These are phyloP conservation scores for Pachymerium ferrugineum DNA, from an alignment of 2,888 invertebrate species.

Conservation along the genomic window DNA sequence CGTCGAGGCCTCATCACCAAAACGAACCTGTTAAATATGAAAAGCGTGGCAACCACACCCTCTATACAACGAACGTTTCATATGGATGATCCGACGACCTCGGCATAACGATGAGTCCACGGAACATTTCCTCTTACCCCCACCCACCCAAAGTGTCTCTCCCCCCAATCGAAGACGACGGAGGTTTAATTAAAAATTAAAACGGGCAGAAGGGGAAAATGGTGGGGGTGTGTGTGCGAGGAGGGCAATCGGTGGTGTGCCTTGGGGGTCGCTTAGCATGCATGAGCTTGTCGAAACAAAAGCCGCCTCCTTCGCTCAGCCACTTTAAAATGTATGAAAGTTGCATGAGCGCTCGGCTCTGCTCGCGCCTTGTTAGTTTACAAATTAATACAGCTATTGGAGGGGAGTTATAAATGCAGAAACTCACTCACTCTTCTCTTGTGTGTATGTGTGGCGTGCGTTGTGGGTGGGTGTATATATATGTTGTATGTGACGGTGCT, in stretches of 20 bases:
- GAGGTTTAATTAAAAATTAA: conserved; percentile 34
- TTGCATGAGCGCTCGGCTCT: conserved; percentile 34
- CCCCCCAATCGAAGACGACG: background rate
- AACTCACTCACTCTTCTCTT: conserved; percentile 32
- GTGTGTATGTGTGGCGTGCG: background rate
- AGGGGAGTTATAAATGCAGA: conserved; percentile 36
- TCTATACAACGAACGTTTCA: background rate
- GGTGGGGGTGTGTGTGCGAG: conserved; percentile 10
- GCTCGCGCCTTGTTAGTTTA: conserved; percentile 36
- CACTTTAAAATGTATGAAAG: conserved; percentile 37
- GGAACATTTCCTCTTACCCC: background rate
- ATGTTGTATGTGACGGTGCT: conserved; percentile 1
- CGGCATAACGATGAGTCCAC: background rate
- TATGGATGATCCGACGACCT: conserved; percentile 7
- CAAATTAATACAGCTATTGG: conserved; percentile 36
- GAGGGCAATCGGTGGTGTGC: conserved; percentile 7
- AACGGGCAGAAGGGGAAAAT: conserved; percentile 19
- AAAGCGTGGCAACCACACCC: conserved; percentile 2
- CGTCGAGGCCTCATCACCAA: conserved; percentile 18
- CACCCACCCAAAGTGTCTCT: background rate
- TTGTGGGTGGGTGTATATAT: background rate
- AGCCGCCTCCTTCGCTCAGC: conserved; percentile 35
- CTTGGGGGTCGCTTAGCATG: conserved; percentile 35
- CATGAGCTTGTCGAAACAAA: conserved; percentile 37
- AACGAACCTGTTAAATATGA: conserved; percentile 21